phyloP scores from a whole-genome alignment of 2,888 invertebrate genomes.

The Petrolisthes cinctipes region DNA sequence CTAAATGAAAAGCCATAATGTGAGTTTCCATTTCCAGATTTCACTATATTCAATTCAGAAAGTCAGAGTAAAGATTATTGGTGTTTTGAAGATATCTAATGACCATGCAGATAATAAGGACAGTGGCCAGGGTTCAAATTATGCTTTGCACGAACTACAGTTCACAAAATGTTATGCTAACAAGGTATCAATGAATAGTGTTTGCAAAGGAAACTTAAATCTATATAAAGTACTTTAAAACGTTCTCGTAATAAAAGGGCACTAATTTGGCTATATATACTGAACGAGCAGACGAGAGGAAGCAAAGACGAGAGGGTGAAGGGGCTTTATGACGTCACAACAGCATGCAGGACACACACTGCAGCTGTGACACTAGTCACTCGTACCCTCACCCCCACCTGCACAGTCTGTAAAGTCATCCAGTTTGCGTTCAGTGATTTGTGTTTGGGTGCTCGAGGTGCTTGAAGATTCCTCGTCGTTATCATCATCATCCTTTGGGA shows the following conservation, averaged over 20 bases:
- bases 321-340: not conserved
- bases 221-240: conserved; percentile 1
- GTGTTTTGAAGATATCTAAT: no score
- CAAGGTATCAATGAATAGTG: no score
- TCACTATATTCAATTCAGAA: not conserved
- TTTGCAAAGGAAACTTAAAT: not conserved
- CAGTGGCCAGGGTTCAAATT: no score
- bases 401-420: not conserved
- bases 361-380: not conserved
- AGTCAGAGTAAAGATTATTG: no score
- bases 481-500: conserved; percentile 7
- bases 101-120: no score
- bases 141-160: no score
- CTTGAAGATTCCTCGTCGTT: conserved; percentile 2
- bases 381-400: conserved; percentile 21
- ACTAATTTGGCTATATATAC: not conserved
- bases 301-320: not conserved
- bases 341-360: conserved; percentile 16
- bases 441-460: not conserved
- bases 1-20: conserved; percentile 29
- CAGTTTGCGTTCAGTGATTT: not conserved
- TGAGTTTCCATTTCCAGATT: no score
- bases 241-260: no score
- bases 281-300: not conserved
- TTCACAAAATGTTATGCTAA: no score